Evolutionary conservation across 1,140 invertebrate species (phyloP), one percentile per base, ranked within the genome.

Genomic region (Oedothorax gibbosus): DNA sequence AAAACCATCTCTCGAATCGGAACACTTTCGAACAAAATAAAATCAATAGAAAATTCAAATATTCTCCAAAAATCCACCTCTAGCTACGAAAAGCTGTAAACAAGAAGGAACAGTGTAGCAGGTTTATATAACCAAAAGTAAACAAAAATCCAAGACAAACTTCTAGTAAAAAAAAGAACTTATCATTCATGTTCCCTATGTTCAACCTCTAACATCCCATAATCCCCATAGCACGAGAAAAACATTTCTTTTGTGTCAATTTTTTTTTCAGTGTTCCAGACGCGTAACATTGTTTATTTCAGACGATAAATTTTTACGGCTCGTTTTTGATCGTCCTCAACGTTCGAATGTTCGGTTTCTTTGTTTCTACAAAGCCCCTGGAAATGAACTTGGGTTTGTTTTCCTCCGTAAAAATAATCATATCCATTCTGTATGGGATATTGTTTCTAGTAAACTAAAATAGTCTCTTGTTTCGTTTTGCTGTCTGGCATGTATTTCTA

Each of bases 201-300:
- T 81, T 35, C 78, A 81, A 81, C 78, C 66, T 81, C 65, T 81
- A 81, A 71, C 78, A 81, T 71, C 56, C 54, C 56, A 66, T 81
- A 81, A 81, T 69, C 65, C 51, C 35, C n/a, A 64, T 65, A 18
- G 57, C 54, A 75, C 10, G 21, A 51, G 51, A 77, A 50, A 65
- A n/a, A 12, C 12, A 15, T 10, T 75, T 35, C 14, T 75, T 21
- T 7, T 35, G 57, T 9, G 9, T 56, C 21, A 54, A 49, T 77
- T 60, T 77, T 77, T 77, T 50, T 68, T 21, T 79, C 35, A 15
- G 21, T 53, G 35, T 50, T 79, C 51, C 64, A n/a, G 51, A 64
- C 62, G 77, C 77, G 66, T 79, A 79, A 71, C 78, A 68, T 81
- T 81, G 78, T 81, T 81, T 81, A 81, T 81, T 71, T 81, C 78